Percentiles rank a stretch among this genome's conserved stretches.
phyloP scores from a whole-genome alignment of 2,888 invertebrate species.

The Drosophila picticornis region DNA sequence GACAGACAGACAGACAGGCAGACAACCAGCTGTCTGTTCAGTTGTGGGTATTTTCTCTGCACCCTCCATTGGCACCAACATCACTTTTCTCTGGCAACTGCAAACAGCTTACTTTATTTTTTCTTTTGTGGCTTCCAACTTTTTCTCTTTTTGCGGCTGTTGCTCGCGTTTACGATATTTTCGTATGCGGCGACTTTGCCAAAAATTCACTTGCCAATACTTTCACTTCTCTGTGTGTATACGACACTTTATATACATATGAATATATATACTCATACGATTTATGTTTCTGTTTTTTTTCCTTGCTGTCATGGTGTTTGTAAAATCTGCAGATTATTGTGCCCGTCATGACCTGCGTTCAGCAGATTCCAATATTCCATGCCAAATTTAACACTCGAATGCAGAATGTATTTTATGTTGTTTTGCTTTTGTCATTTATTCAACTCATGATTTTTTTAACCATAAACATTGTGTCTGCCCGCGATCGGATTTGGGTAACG shows the following conservation, averaged over 20 bases:
- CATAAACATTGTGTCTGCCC: not conserved
- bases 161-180: conserved; percentile 28
- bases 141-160: conserved; percentile 51
- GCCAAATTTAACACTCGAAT: conserved; percentile 50
- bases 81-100: conserved; percentile 59
- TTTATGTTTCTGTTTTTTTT: conserved; percentile 32
- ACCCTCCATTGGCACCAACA: not conserved
- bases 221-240: conserved; percentile 40
- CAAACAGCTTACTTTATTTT: conserved; percentile 80
- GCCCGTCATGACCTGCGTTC: conserved; percentile 44
- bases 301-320: conserved; percentile 40
- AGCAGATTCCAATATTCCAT: conserved; percentile 28
- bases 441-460: not conserved
- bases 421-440: conserved; percentile 2
- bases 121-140: conserved; percentile 78
- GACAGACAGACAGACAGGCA: conserved; percentile 18
- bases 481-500: not conserved
- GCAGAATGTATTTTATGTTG: conserved; percentile 7
- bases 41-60: conserved; percentile 39
- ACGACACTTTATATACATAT: conserved; percentile 6
- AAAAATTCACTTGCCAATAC: conserved; percentile 56
- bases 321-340: conserved; percentile 60
- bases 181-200: conserved; percentile 45
- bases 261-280: conserved; percentile 15
- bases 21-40: conserved; percentile 21